A percentile compares a stretch with the other conserved stretches of the same genome.
Conservation (phyloP, 2,797 vertebrate genomes). For the Zonotrichia albicollis region DNA sequence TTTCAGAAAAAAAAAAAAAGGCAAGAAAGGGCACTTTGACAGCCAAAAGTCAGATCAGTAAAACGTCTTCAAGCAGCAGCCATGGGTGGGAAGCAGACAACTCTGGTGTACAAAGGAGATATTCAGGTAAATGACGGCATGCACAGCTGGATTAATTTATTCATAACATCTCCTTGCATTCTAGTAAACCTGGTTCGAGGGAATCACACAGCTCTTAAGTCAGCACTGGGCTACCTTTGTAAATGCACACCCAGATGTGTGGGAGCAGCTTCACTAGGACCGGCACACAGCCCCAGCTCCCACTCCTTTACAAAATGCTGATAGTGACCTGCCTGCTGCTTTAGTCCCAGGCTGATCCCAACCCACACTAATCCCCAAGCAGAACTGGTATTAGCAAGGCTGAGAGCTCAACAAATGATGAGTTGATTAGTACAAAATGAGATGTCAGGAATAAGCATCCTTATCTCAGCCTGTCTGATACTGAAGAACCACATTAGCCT, state of each 20-base stretch:
- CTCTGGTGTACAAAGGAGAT: background rate
- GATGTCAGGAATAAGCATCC: background rate
- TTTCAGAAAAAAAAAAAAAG: background rate
- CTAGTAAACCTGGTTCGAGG: background rate
- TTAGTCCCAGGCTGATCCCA: background rate
- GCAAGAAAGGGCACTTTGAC: background rate
- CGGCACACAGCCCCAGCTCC: background rate
- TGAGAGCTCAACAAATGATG: background rate
- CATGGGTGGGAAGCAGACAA: background rate
- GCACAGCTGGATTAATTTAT: background rate
- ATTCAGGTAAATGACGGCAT: background rate
- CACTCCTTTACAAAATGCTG: background rate
- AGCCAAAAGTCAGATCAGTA: background rate
- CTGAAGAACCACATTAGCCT: constrained; percentile 16
- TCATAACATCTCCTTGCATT: background rate
- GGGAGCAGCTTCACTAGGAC: background rate
- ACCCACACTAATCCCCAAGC: background rate
- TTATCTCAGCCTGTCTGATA: background rate
- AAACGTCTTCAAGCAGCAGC: background rate
- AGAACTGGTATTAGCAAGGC: background rate
- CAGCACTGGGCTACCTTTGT: background rate
- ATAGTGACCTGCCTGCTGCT: background rate
- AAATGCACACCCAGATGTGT: background rate
- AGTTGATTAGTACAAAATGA: background rate
- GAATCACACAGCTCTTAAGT: background rate